phyloP scores from a whole-genome alignment of 1,140 invertebrate species.

The Lithobius niger region DNA sequence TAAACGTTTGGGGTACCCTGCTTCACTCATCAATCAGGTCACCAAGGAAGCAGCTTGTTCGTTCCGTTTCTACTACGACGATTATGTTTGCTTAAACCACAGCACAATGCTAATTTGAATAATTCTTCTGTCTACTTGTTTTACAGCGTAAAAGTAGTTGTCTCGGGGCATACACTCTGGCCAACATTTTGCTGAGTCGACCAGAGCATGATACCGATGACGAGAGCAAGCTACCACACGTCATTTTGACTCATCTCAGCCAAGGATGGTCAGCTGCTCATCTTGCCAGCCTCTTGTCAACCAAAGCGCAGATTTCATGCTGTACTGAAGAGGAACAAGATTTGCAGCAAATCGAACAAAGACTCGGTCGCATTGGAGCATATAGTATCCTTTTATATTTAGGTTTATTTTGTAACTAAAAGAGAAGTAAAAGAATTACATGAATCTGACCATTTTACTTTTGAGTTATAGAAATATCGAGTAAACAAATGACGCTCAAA shows the following conservation, averaged over 20 bases:
- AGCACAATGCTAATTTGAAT: too few relatives aligned
- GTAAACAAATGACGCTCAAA: too few relatives aligned
- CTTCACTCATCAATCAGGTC: too few relatives aligned
- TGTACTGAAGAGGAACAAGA: too few relatives aligned
- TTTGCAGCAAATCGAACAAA: neutral
- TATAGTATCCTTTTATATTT: neutral
- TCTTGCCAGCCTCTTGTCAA: neutral
- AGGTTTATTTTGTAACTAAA: too few relatives aligned
- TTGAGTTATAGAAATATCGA: too few relatives aligned
- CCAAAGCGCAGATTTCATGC: neutral
- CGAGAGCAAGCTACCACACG: neutral
- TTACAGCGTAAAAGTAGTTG: slow-evolving; percentile 2
- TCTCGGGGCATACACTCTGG: neutral
- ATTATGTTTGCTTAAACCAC: too few relatives aligned
- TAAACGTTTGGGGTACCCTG: too few relatives aligned
- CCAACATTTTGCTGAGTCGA: neutral
- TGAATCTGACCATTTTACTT: too few relatives aligned
- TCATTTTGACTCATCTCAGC: neutral
- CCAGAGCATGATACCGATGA: neutral
- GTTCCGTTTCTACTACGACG: too few relatives aligned
- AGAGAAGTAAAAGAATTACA: too few relatives aligned
- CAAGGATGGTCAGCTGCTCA: slow-evolving; percentile 1
- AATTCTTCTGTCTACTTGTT: neutral
- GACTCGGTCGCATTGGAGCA: neutral
- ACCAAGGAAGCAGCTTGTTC: too few relatives aligned